Conservation (phyloP, 2,888 invertebrate genomes). For the Ennomos erosarius region DNA sequence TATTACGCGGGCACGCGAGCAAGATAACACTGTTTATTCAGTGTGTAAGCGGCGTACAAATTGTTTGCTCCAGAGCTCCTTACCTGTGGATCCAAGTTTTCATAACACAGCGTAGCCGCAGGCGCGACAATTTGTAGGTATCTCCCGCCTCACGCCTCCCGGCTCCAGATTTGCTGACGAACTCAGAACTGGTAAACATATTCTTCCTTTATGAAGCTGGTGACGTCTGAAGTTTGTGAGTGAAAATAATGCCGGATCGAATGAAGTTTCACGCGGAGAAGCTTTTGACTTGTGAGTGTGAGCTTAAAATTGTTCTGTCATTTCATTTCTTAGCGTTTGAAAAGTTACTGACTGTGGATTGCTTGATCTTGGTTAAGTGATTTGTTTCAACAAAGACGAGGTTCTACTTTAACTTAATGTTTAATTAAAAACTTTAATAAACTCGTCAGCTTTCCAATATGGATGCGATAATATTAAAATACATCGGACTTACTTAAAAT, state of each 20-base stretch:
- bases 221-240: constrained; percentile 41
- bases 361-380: not conserved
- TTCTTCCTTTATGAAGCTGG: constrained; percentile 57
- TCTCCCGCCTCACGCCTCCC: constrained; percentile 59
- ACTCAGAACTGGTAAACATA: constrained; percentile 63
- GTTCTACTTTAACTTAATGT: no score
- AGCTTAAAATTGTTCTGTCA: constrained; percentile 23
- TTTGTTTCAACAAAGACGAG: no score
- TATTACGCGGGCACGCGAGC: constrained; percentile 53
- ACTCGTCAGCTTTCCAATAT: no score
- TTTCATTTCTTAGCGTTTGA: constrained; percentile 1
- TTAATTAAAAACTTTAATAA: no score
- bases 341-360: not conserved
- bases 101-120: constrained; percentile 73
- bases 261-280: constrained; percentile 27
- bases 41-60: constrained; percentile 77
- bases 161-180: constrained; percentile 73
- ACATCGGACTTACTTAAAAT: no score
- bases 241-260: constrained; percentile 30
- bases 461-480: no score
- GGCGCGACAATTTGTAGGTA: constrained; percentile 73
- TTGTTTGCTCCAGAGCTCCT: constrained; percentile 74
- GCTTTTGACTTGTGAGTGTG: constrained; percentile 26
- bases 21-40: constrained; percentile 77
- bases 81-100: constrained; percentile 75